A percentile compares a stretch with the other conserved stretches of the same genome.
Conservation (phyloP, 1,140 invertebrate species). For the Calycopis cecrops region DNA sequence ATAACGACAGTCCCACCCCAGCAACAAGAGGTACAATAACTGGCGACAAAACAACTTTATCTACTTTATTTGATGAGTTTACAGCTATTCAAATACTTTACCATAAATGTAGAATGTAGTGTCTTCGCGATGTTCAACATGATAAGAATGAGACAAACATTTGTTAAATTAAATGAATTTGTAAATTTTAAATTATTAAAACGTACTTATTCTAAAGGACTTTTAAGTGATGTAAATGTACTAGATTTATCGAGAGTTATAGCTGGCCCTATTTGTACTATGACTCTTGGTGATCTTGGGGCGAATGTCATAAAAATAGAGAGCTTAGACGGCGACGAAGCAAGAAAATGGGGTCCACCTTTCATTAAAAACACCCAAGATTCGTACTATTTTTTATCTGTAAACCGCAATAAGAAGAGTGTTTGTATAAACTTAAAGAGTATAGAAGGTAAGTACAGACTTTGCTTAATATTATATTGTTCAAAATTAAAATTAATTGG, state of each 20-base stretch:
- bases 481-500: too few species aligned
- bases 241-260: slow-evolving; percentile 90
- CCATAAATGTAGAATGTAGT: slow-evolving; percentile 15
- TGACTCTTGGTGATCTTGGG: slow-evolving; percentile 95
- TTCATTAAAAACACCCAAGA: slow-evolving; percentile 84
- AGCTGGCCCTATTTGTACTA: slow-evolving; percentile 92
- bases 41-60: slow-evolving; percentile 38
- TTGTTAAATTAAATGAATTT: slow-evolving; percentile 4
- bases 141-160: slow-evolving; percentile 2
- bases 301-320: slow-evolving; percentile 96
- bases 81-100: slow-evolving; percentile 28
- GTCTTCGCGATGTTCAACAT: slow-evolving; percentile 10
- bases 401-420: slow-evolving; percentile 98
- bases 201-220: slow-evolving; percentile 29
- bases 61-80: slow-evolving; percentile 46
- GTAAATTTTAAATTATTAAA: slow-evolving; percentile 9
- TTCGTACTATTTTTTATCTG: slow-evolving; percentile 89
- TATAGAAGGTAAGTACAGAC: slow-evolving; percentile 57
- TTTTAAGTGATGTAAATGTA: slow-evolving; percentile 79
- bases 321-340: slow-evolving; percentile 89
- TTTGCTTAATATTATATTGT: too few species aligned
- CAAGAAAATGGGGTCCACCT: slow-evolving; percentile 94
- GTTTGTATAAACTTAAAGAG: slow-evolving; percentile 91
- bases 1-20: slow-evolving; percentile 54
- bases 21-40: slow-evolving; percentile 53